Base-by-base conservation (phyloP, 2,888 invertebrate genomes). In the Limnephilus lunatus region DNA sequence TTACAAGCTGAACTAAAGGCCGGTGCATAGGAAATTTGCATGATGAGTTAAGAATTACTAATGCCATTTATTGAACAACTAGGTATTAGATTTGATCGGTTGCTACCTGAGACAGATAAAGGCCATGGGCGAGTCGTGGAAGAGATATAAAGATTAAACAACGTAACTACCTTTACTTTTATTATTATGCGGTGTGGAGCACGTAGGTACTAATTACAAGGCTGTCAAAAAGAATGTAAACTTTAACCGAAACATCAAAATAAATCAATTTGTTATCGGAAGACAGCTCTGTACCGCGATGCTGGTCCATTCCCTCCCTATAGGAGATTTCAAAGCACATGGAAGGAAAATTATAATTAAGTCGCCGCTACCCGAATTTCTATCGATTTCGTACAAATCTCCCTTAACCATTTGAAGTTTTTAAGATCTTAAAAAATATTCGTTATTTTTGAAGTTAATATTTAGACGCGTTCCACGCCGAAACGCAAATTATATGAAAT, bases 11-110 rank as follows among this genome's bases (percentile, higher is more conserved):
- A 82, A 90, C 87, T 68, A 83, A 90, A 83, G 85, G 90, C 81
- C 82, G 82, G 48, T 91, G 85, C 30, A 88, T 85, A 32, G 11
- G 83, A 90, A 90, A 93, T 93, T 93, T 93, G 92, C 92, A 93
- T 93, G 91, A 93, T 92, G 91, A 92, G 89, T 92, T 92, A 93
- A 91, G 92, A 92, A 90, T 93, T 89, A 87, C 82, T 93, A 92
- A 93, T 91, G 85, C 85, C 90, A 93, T 92, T 83, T 91, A 93
- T 93, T 90, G 88, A 88, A 88, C 81, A 92, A 91, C 90, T 92
- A 48, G 15, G 48, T 48, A 92, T 92, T 92, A 92, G 90, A 53
- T 68, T 44, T 81, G 85, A 90, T 85, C 25, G 31, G 35, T 35
- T 86, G 93, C 93, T 93, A 93, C 93, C 92, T 93, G 92, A 91